A percentile compares a stretch with the other conserved stretches of the same genome.
Conservation (phyloP, 2,888 invertebrate species). For the Aphodius granarius region DNA sequence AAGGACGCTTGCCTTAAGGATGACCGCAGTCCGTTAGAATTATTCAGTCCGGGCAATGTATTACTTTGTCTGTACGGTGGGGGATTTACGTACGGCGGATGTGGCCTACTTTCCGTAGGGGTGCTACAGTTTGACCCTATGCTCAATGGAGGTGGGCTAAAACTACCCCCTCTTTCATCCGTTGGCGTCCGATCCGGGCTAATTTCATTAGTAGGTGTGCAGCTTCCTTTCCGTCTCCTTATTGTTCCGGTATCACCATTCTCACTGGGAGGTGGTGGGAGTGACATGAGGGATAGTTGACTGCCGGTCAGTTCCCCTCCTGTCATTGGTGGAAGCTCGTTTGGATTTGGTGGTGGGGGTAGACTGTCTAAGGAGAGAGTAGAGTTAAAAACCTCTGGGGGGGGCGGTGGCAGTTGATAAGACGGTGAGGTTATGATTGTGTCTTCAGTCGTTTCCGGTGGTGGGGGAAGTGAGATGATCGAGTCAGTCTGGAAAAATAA, state of each 20-base stretch:
- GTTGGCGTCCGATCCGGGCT: constrained; percentile 50
- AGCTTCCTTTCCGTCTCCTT: constrained; percentile 52
- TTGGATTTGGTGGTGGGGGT: constrained; percentile 75
- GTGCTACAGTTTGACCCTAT: constrained; percentile 49
- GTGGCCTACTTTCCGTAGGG: constrained; percentile 41
- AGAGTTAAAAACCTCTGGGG: constrained; percentile 74
- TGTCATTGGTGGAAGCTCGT: constrained; percentile 57
- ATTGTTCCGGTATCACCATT: constrained; percentile 50
- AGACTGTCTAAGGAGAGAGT: constrained; percentile 79
- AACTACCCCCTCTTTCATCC: constrained; percentile 43
- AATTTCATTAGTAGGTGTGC: constrained; percentile 53
- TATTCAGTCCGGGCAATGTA: constrained; percentile 46
- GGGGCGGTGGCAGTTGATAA: constrained; percentile 70
- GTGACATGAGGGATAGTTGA: constrained; percentile 67
- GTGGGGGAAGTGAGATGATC: constrained; percentile 57
- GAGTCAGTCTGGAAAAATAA: constrained; percentile 57
- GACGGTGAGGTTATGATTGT: constrained; percentile 53
- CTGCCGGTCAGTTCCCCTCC: constrained; percentile 68
- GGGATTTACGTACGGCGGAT: constrained; percentile 50
- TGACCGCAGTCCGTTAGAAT: constrained; percentile 46
- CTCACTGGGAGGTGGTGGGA: constrained; percentile 74
- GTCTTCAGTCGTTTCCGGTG: constrained; percentile 57
- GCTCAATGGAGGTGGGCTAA: constrained; percentile 43
- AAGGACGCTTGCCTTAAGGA: constrained; percentile 51
- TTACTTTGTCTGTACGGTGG: constrained; percentile 47